Evolutionary conservation across 2,113 vertebrate species (phyloP).

Genomic region (Dryoscopus gambensis): DNA sequence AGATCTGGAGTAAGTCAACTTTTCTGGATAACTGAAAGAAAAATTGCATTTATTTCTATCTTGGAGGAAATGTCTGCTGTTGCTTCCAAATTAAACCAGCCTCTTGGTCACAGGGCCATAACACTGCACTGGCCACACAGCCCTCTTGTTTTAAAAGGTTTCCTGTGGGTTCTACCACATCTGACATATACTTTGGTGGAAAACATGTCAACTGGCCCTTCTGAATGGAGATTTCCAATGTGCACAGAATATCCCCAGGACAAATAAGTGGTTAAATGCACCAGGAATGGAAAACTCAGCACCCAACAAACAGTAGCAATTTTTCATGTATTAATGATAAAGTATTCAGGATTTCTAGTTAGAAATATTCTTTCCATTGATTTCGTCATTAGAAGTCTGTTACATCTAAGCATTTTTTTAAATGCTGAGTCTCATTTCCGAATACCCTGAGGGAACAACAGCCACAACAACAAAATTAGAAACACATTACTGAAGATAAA

Average conservation of each 20-base stretch:
- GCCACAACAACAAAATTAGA: constrained; percentile 42
- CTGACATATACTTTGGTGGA: background rate
- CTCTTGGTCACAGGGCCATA: background rate
- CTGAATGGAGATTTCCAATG: background rate
- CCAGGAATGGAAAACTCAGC: background rate
- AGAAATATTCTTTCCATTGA: background rate
- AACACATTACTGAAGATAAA: constrained; percentile 35
- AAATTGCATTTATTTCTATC: background rate
- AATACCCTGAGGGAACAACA: background rate
- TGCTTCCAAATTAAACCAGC: background rate
- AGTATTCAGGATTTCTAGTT: background rate
- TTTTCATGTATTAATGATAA: background rate
- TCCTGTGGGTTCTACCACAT: background rate
- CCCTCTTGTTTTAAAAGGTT: background rate
- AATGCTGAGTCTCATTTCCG: constrained; percentile 19
- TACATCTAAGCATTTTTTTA: background rate
- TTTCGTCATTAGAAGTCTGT: constrained; percentile 14
- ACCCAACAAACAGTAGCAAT: background rate
- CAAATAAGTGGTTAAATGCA: background rate
- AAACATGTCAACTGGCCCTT: background rate
- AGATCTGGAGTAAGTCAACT: background rate
- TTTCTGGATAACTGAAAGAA: background rate
- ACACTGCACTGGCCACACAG: background rate
- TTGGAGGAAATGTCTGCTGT: background rate
- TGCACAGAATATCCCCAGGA: background rate